Evolutionary conservation across 2,113 vertebrate genomes (phyloP).

Genomic region (Struthidea cinerea): DNA sequence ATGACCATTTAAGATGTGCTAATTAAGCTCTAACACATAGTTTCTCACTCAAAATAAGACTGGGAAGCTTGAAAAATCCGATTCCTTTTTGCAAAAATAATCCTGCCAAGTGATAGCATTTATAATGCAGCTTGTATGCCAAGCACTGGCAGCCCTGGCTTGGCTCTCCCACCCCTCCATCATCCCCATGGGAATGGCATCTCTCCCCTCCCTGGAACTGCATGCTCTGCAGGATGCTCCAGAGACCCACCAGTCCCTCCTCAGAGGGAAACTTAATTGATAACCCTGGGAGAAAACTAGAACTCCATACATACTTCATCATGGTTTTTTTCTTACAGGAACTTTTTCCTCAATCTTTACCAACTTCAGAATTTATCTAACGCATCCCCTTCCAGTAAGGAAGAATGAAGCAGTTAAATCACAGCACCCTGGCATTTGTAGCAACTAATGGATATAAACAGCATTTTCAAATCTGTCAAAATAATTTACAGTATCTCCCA

Average conservation of each 20-base stretch:
- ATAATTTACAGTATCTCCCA: background rate
- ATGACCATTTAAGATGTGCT: background rate
- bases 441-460: conserved; percentile 20
- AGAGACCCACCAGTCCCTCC: background rate
- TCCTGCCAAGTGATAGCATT: background rate
- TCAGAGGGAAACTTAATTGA: background rate
- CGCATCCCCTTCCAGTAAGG: background rate
- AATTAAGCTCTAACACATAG: background rate
- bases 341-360: background rate
- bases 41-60: background rate
- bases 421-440: background rate
- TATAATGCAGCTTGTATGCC: background rate
- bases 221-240: background rate
- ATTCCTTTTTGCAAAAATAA: background rate
- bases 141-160: background rate
- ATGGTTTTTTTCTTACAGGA: background rate
- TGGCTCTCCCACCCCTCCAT: background rate
- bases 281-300: background rate
- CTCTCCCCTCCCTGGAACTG: background rate
- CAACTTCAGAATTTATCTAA: background rate
- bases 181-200: rapidly evolving
- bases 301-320: background rate
- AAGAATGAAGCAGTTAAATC: conserved; percentile 12
- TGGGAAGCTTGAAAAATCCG: background rate
- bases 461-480: background rate